phyloP scores from a whole-genome alignment of 1,140 invertebrate genomes.

The Rhyacophila brunnea region DNA sequence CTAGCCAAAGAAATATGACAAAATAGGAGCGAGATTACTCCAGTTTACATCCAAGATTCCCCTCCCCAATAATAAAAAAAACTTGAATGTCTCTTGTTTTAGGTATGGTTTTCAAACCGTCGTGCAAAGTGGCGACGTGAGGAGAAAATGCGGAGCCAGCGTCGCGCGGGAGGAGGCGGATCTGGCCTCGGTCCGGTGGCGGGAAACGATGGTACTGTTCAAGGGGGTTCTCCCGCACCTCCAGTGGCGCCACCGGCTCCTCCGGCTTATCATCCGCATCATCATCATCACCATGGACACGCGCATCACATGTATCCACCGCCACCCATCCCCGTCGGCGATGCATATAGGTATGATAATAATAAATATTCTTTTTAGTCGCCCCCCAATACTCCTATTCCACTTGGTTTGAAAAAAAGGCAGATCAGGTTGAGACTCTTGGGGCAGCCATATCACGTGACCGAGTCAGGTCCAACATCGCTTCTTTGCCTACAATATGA shows the following conservation, averaged over 20 bases:
- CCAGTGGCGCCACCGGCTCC: constrained; percentile 50
- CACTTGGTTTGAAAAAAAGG: no score
- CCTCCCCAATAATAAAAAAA: no score
- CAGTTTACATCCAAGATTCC: no score
- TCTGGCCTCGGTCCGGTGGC: constrained; percentile 26
- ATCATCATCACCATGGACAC: constrained; percentile 64
- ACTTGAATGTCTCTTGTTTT: constrained; percentile 28
- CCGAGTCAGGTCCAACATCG: no score
- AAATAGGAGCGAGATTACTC: no score
- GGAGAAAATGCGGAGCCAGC: constrained; percentile 92
- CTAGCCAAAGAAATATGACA: no score
- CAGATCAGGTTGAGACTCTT: no score
- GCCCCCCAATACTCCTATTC: no score
- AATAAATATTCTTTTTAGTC: neutral
- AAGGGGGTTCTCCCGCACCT: constrained; percentile 58
- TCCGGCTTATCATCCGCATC: constrained; percentile 56
- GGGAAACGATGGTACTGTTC: constrained; percentile 54
- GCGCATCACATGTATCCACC: constrained; percentile 85
- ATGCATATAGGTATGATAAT: constrained; percentile 73
- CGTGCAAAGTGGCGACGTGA: constrained; percentile 98
- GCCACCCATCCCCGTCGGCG: constrained; percentile 76
- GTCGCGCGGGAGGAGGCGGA: constrained; percentile 48
- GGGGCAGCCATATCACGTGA: no score
- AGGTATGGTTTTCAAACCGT: constrained; percentile 98
- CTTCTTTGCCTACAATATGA: no score